phyloP scores from a whole-genome alignment of 2,113 vertebrate genomes.

The Aplodontia rufa region DNA sequence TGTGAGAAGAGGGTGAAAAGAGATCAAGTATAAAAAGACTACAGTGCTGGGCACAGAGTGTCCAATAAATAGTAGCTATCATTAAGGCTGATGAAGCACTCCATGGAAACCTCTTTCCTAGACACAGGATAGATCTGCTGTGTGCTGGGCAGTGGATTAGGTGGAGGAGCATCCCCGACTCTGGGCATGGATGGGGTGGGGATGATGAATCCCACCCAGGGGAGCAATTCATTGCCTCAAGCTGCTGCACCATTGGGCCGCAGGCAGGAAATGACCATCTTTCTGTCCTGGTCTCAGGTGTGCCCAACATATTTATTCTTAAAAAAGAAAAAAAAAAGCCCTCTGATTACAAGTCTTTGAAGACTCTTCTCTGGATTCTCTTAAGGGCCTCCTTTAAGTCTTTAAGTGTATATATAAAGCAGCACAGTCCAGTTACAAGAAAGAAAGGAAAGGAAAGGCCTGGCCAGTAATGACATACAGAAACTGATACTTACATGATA shows the following conservation, averaged over 20 bases:
- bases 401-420: slow-evolving; percentile 31
- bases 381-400: slow-evolving; percentile 28
- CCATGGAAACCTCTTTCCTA: slow-evolving; percentile 40
- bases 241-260: not conserved
- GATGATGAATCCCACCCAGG: not conserved
- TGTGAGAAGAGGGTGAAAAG: slow-evolving; percentile 20
- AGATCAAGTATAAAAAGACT: slow-evolving; percentile 37
- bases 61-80: slow-evolving; percentile 42
- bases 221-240: not conserved
- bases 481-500: slow-evolving; percentile 48
- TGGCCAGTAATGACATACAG: slow-evolving; percentile 58
- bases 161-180: not conserved
- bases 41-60: not conserved
- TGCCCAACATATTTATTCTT: slow-evolving; percentile 11
- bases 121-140: not conserved
- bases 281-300: not conserved
- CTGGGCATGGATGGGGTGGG: not conserved
- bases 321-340: not conserved
- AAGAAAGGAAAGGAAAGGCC: not conserved
- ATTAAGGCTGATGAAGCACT: not conserved
- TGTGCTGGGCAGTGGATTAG: not conserved
- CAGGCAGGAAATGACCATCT: not conserved
- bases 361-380: slow-evolving; percentile 11
- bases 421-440: not conserved
- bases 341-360: slow-evolving; percentile 45